Evolutionary conservation across 2,113 vertebrate genomes (phyloP), one percentile per base, ranked within the genome.

Genomic region (Mungos mungo): DNA sequence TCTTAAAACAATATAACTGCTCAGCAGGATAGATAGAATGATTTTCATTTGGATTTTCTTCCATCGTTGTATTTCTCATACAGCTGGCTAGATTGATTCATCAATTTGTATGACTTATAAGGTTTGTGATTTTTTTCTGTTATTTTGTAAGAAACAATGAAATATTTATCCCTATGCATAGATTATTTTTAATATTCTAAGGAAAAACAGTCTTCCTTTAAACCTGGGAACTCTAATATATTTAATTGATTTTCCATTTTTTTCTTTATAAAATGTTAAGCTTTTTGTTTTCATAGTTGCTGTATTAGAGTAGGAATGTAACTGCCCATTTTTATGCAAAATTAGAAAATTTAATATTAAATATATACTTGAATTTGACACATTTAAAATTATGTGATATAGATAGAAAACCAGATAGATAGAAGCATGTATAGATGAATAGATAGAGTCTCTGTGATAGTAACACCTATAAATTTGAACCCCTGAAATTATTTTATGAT

Each of bases 21-120:
- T 89, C 68, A 83, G 16, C 82, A 29, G 31, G 83, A 33, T 74
- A 86, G 31, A 83, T 50, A 35, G 33, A 93, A 95, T 89, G 74
- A 88, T 91, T 90, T 94, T 89, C 80, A 84, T 69, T 92, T 96
- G n/a, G 11, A 54, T 88, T 95, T 96, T 57, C 50, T 94, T 92
- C 90, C 69, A 97, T 65, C 27, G 35, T 45, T 33, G 5, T 33
- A 89, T n/a, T 88, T 93, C 35, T 93, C 69, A 72, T 57, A 74
- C n/a, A 86, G 29, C 74, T 96, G 90, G 23, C 14, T 91, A 69
- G 25, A 72, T 87, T 83, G 77, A 79, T 71, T 69, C 50, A 88
- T 13, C 38, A 74, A 87, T 88, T 77, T 72, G 2, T 50, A 14
- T 95, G 25, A 16, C 3, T 31, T 90, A 88, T 90, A 85, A 13